Conservation (phyloP, 1,140 invertebrate genomes). For the Drosophila mayri region DNA sequence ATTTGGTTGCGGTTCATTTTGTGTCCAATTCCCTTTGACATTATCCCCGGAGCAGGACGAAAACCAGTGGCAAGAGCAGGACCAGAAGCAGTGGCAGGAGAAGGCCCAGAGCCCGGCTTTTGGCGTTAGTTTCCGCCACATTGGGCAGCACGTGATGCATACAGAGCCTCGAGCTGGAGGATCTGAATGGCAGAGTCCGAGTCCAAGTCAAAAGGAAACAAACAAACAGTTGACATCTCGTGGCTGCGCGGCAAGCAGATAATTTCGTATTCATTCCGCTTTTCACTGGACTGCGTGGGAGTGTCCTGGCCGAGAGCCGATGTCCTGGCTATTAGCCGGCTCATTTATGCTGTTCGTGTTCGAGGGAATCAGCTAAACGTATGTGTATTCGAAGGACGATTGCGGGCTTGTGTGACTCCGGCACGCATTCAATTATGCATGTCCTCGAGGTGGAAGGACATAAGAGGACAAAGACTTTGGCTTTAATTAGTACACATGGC, state of each 20-base stretch:
- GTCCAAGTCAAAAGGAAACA: background rate
- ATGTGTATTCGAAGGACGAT: conserved; percentile 23
- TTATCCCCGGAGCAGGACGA: conserved; percentile 11
- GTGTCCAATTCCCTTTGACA: conserved; percentile 43
- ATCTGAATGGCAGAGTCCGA: conserved; percentile 19
- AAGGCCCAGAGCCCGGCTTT: conserved; percentile 1
- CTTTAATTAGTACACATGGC: conserved; percentile 72
- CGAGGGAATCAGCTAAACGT: conserved; percentile 42
- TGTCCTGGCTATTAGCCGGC: conserved; percentile 26
- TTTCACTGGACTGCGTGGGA: conserved; percentile 37
- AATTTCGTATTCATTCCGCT: conserved; percentile 78
- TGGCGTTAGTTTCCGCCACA: conserved; percentile 64
- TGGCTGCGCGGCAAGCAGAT: conserved; percentile 30
- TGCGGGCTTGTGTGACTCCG: conserved; percentile 58
- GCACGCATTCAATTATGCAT: conserved; percentile 74
- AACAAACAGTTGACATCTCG: conserved; percentile 27
- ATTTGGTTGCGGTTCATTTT: conserved; percentile 64
- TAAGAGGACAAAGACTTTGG: conserved; percentile 26
- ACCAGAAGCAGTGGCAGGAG: background rate
- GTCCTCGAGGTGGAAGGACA: conserved; percentile 8
- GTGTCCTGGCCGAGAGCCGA: conserved; percentile 6
- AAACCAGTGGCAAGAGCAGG: background rate
- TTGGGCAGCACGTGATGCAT: conserved; percentile 78
- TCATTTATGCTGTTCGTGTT: conserved; percentile 57
- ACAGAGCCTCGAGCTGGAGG: conserved; percentile 8